Conservation (phyloP, 2,888 invertebrate species). For the Ligdia adustata region DNA sequence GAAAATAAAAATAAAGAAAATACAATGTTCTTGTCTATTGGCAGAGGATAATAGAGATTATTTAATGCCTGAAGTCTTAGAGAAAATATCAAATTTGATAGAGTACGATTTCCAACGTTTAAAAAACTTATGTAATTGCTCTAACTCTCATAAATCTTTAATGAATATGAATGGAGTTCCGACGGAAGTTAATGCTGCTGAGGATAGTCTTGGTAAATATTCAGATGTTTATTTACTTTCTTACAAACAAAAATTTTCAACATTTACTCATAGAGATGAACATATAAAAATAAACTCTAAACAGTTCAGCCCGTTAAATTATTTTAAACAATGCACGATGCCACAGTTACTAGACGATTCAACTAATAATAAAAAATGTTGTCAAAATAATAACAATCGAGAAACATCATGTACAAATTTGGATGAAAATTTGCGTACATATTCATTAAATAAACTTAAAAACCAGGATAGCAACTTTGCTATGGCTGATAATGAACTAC, state of each 20-base stretch:
- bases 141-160: slow-evolving; percentile 28
- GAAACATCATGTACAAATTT: slow-evolving; percentile 16
- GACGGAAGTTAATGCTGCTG: slow-evolving; percentile 19
- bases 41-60: slow-evolving; percentile 43
- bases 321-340: slow-evolving; percentile 41
- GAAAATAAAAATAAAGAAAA: slow-evolving; percentile 68
- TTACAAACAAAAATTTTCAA: neutral
- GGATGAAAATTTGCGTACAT: neutral
- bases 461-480: neutral
- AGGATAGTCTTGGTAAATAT: slow-evolving; percentile 49
- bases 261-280: neutral
- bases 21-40: slow-evolving; percentile 57
- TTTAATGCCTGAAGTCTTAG: slow-evolving; percentile 56
- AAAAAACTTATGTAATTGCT: slow-evolving; percentile 55
- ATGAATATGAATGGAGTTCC: slow-evolving; percentile 2
- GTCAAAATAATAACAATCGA: too few relatives aligned
- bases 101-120: slow-evolving; percentile 70
- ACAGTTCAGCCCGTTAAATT: neutral
- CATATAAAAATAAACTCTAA: neutral
- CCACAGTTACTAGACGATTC: slow-evolving; percentile 54
- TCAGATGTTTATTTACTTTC: slow-evolving; percentile 5
- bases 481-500: too few relatives aligned
- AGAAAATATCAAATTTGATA: slow-evolving; percentile 64
- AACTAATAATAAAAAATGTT: too few relatives aligned
- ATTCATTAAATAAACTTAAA: neutral